Evolutionary conservation across 2,113 vertebrate species (phyloP).

Genomic region (Gadus chalcogrammus): DNA sequence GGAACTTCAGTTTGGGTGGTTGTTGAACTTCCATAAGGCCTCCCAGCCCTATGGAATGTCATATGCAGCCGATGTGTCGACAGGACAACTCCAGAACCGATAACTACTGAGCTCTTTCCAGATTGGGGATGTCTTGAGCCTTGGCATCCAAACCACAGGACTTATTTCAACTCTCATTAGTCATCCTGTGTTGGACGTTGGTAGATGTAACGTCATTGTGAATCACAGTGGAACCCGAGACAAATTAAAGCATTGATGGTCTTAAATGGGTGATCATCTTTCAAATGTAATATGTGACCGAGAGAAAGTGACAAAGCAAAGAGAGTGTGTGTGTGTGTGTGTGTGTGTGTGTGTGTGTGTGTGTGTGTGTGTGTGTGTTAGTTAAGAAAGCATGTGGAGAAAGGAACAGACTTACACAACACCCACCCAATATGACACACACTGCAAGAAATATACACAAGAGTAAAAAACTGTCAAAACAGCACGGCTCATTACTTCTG

Average conservation of each 20-base stretch:
- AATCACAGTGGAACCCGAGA: not conserved
- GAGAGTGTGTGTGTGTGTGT: not conserved
- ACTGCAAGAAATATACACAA: slow-evolving; percentile 22
- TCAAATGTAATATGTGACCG: not conserved
- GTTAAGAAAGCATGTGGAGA: not conserved
- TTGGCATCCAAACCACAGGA: slow-evolving; percentile 17
- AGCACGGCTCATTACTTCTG: slow-evolving; percentile 32
- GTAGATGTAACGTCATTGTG: not conserved
- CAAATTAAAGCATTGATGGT: not conserved
- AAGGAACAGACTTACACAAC: not conserved
- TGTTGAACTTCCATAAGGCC: slow-evolving; percentile 9
- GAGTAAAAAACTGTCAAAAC: slow-evolving; percentile 20
- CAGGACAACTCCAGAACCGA: slow-evolving; percentile 34
- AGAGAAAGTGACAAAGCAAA: not conserved
- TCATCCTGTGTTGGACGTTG: not conserved
- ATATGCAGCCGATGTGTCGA: slow-evolving; percentile 30
- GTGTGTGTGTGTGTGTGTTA: not conserved
- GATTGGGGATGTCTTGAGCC: slow-evolving; percentile 18
- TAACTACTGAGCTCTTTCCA: slow-evolving; percentile 9
- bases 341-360: not conserved
- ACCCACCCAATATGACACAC: slow-evolving; percentile 5
- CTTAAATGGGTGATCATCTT: not conserved
- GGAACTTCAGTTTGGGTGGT: slow-evolving; percentile 17
- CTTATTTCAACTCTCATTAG: not conserved
- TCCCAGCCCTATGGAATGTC: slow-evolving; percentile 35